Conservation (phyloP, 2,888 invertebrate species). For the Ectemnius continuus region DNA sequence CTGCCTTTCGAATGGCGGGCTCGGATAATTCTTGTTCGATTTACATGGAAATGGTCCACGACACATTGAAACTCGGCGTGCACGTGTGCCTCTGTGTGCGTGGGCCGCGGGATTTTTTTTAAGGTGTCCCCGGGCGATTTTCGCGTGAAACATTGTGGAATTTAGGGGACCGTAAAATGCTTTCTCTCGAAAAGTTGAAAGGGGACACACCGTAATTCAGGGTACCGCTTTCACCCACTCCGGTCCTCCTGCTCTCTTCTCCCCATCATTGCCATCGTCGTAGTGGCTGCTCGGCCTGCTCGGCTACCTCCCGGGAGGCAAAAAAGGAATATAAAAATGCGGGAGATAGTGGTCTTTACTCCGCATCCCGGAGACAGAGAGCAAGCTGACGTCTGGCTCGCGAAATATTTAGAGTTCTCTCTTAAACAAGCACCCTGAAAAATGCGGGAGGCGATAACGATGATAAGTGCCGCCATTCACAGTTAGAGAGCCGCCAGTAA, state of each 20-base stretch:
- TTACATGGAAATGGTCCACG: too few relatives aligned
- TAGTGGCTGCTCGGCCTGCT: constrained; percentile 12
- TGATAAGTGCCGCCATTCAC: constrained; percentile 3
- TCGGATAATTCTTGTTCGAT: too few relatives aligned
- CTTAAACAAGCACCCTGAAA: constrained; percentile 22
- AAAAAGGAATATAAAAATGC: constrained; percentile 26
- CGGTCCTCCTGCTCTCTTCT: too few relatives aligned
- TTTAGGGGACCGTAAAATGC: constrained; percentile 22
- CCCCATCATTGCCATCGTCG: background rate
- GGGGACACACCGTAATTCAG: constrained; percentile 29
- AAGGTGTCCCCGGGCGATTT: constrained; percentile 27
- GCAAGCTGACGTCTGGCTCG: background rate
- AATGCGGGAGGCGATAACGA: constrained; percentile 20
- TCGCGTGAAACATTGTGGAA: constrained; percentile 9
- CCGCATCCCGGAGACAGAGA: constrained; percentile 9
- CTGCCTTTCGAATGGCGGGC: too few relatives aligned
- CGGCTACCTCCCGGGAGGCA: constrained; percentile 9
- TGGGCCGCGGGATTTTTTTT: constrained; percentile 13
- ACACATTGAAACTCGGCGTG: background rate
- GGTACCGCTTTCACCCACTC: constrained; percentile 7
- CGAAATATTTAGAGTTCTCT: constrained; percentile 29
- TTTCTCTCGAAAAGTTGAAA: constrained; percentile 13
- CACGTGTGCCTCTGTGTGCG: background rate
- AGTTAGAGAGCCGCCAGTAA: background rate
- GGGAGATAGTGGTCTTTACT: constrained; percentile 28